phyloP scores from a whole-genome alignment of 2,888 invertebrate genomes.

The Sisyra terminalis region DNA sequence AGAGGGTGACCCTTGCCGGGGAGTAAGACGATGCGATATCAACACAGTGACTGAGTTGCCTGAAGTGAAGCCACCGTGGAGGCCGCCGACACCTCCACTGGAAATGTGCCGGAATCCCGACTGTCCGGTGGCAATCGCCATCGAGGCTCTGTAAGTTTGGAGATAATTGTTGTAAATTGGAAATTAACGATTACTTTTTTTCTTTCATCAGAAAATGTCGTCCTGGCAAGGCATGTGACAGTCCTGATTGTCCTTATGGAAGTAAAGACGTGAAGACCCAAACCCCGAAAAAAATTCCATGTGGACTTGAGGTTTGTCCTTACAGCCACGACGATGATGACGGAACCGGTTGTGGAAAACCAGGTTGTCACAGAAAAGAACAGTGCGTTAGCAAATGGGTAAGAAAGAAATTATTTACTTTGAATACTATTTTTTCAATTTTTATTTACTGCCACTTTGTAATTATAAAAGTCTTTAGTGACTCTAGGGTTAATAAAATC shows the following conservation, averaged over 20 bases:
- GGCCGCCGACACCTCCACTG: not conserved
- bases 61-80: not conserved
- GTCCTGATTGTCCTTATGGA: slow-evolving; percentile 2
- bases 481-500: too few species aligned
- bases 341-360: too few species aligned
- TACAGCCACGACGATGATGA: not conserved
- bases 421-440: too few species aligned
- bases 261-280: not conserved
- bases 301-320: not conserved
- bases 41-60: not conserved
- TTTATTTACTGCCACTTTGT: too few species aligned
- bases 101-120: not conserved
- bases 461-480: too few species aligned
- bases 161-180: not conserved
- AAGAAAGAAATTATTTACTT: too few species aligned
- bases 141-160: not conserved
- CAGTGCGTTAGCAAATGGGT: too few species aligned
- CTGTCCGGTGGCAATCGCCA: not conserved
- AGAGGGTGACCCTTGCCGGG: not conserved
- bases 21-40: not conserved
- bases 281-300: not conserved
- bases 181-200: not conserved
- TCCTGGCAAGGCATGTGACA: slow-evolving; percentile 1
- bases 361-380: too few species aligned
- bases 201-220: not conserved